Evolutionary conservation across 2,888 invertebrate genomes (phyloP).

Genomic region (Tubulanus polymorphus): DNA sequence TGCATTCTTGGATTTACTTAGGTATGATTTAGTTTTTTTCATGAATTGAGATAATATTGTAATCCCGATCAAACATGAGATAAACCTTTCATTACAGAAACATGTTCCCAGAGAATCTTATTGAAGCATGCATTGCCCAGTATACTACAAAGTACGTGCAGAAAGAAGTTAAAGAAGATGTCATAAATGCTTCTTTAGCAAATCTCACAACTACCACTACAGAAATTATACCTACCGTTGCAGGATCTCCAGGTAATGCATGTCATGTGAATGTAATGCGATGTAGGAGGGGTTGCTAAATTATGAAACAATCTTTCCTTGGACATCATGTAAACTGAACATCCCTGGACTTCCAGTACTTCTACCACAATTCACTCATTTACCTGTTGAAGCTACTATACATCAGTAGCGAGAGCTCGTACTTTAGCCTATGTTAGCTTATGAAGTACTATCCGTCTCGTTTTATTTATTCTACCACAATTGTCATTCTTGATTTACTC

Average conservation of each 20-base stretch:
- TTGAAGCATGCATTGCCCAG: constrained; percentile 62
- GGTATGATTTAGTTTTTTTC: constrained; percentile 45
- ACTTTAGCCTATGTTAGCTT: constrained; percentile 21
- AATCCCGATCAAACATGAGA: background rate
- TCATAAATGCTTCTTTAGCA: background rate
- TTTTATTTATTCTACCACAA: too few species aligned
- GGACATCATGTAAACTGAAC: too few species aligned
- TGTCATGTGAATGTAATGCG: too few species aligned
- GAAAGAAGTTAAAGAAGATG: constrained; percentile 11
- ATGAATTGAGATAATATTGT: background rate
- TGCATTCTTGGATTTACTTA: constrained; percentile 61
- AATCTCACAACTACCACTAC: constrained; percentile 1
- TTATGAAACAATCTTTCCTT: too few species aligned
- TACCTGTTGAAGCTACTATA: constrained; percentile 9
- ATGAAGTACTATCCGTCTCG: constrained; percentile 22
- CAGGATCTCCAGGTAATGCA: too few species aligned
- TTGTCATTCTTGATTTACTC: too few species aligned
- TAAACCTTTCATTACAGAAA: constrained; percentile 53
- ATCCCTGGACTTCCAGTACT: too few species aligned
- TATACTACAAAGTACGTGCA: constrained; percentile 57
- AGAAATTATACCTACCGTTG: background rate
- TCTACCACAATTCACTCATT: constrained; percentile 12
- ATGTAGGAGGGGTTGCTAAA: too few species aligned
- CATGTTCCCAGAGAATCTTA: constrained; percentile 62
- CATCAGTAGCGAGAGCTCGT: constrained; percentile 19